These are phyloP conservation scores for Limnephilus auricula DNA, from an alignment of 2,888 invertebrate species.

Conservation along the genomic window DNA sequence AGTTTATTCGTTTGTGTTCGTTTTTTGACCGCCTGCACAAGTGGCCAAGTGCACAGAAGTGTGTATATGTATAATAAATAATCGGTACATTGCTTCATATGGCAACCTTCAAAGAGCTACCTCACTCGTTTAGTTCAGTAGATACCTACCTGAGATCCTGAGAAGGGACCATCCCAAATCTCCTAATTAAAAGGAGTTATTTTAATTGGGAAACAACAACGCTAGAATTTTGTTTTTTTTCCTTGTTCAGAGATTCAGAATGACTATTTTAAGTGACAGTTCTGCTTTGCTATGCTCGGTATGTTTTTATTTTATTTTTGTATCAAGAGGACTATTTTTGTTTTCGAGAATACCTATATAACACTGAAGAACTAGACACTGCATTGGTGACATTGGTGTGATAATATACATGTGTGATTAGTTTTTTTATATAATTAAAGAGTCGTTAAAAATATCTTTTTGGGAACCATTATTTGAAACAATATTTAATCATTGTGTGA, in stretches of 20 bases:
- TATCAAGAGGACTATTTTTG: neutral
- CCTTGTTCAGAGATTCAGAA: slow-evolving; percentile 27
- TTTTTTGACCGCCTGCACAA: neutral
- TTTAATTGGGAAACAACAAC: slow-evolving; percentile 57
- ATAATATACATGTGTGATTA: neutral
- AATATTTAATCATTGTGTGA: too few relatives aligned
- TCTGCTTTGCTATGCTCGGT: slow-evolving; percentile 9
- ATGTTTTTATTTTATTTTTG: slow-evolving; percentile 30
- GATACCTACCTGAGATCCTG: neutral
- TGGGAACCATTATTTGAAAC: too few relatives aligned
- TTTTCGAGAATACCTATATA: neutral
- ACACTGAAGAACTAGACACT: neutral
- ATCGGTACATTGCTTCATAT: neutral
- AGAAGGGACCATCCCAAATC: slow-evolving; percentile 21
- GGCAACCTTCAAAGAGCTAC: slow-evolving; percentile 4
- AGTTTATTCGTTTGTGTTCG: neutral
- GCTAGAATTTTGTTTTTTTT: slow-evolving; percentile 47
- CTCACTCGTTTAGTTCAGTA: neutral
- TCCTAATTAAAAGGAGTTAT: slow-evolving; percentile 63
- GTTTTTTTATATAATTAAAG: too few relatives aligned
- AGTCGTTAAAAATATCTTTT: too few relatives aligned
- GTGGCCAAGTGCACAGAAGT: too few relatives aligned
- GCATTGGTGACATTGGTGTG: neutral
- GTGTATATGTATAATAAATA: too few relatives aligned
- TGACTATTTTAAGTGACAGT: slow-evolving; percentile 44